phyloP scores from a whole-genome alignment of 30 jellyfish, hydroid and myxozoan species.

The Pseudorhiza aurosa region DNA sequence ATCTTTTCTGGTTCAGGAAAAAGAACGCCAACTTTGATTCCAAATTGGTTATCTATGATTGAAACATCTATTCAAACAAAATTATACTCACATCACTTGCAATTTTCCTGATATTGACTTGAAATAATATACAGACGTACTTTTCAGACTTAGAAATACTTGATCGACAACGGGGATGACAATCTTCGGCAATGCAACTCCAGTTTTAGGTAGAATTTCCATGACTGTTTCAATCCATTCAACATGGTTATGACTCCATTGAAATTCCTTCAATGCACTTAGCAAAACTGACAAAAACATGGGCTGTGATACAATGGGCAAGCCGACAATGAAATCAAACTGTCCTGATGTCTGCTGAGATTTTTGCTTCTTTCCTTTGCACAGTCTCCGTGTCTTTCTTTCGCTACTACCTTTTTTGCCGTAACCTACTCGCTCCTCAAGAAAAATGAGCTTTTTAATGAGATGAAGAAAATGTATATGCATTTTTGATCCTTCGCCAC shows the following conservation, averaged over 20 bases:
- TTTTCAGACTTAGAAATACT: constrained; percentile 57
- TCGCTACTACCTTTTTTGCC: constrained; percentile 49
- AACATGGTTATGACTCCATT: constrained; percentile 71
- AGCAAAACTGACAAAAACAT: constrained; percentile 83
- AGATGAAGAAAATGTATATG: constrained; percentile 63
- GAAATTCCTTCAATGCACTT: constrained; percentile 69
- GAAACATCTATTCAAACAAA: too few relatives aligned
- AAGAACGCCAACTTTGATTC: too few relatives aligned
- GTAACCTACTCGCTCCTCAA: constrained; percentile 75
- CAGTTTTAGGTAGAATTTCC: constrained; percentile 73
- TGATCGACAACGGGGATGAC: constrained; percentile 91
- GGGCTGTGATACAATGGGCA: constrained; percentile 82
- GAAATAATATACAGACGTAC: constrained; percentile 39
- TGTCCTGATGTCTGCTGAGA: constrained; percentile 24
- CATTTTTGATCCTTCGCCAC: constrained; percentile 17
- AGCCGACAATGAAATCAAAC: constrained; percentile 53
- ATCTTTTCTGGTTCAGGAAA: too few relatives aligned
- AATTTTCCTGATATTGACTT: constrained; percentile 37
- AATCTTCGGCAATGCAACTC: constrained; percentile 67
- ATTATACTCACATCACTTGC: too few relatives aligned
- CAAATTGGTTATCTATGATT: too few relatives aligned
- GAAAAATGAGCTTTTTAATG: constrained; percentile 57
- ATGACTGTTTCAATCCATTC: constrained; percentile 80
- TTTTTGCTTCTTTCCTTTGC: constrained; percentile 36
- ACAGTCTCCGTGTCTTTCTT: constrained; percentile 4